Evolutionary conservation across 1,140 invertebrate genomes (phyloP).

Genomic region (Dreissena rostriformis): DNA sequence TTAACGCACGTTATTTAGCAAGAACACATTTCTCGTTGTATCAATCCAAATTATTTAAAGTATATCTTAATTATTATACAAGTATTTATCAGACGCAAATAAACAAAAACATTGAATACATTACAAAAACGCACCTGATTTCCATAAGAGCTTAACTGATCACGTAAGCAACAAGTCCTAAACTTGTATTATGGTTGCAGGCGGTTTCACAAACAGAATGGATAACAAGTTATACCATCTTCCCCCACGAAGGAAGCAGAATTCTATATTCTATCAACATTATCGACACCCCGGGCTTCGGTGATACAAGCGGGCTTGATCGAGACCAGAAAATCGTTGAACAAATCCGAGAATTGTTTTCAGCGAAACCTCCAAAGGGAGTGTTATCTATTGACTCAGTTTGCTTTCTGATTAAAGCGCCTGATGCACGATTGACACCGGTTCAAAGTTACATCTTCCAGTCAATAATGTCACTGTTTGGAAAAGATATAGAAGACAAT

Average conservation of each 20-base stretch:
- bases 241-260: conserved; percentile 6
- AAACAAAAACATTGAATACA: neutral
- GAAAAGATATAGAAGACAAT: conserved; percentile 63
- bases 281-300: conserved; percentile 53
- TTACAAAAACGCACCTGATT: conserved; percentile 43
- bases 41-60: conserved; percentile 23
- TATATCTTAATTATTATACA: conserved; percentile 47
- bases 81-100: conserved; percentile 7
- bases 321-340: conserved; percentile 44
- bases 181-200: conserved; percentile 24
- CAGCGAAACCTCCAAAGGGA: conserved; percentile 10
- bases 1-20: too few relatives aligned
- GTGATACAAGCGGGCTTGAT: conserved; percentile 49
- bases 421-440: conserved; percentile 33
- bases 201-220: conserved; percentile 50
- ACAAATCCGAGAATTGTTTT: conserved; percentile 54
- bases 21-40: neutral
- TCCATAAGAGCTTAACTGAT: conserved; percentile 36
- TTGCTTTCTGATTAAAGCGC: conserved; percentile 47
- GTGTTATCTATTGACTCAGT: conserved; percentile 57
- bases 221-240: conserved; percentile 53
- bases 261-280: conserved; percentile 37
- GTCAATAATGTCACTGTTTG: conserved; percentile 60
- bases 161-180: conserved; percentile 6
- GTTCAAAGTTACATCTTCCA: conserved; percentile 61